Conservation (phyloP, 2,113 vertebrate species). For the Prunella himalayana region DNA sequence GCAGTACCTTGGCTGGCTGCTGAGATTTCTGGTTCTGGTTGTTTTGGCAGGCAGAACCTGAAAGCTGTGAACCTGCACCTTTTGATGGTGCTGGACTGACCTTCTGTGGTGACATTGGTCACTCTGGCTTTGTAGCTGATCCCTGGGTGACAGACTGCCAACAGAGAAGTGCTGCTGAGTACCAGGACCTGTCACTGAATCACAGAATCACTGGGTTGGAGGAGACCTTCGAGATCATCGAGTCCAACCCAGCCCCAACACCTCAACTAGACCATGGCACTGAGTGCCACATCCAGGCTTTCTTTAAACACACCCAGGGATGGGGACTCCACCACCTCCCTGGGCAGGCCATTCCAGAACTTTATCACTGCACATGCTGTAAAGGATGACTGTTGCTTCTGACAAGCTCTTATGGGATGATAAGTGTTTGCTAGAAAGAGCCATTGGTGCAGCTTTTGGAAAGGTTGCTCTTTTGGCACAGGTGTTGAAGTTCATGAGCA, state of each 20-base stretch:
- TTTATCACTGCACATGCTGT: background rate
- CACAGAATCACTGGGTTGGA: background rate
- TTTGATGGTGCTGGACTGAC: background rate
- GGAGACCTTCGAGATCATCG: background rate
- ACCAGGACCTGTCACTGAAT: background rate
- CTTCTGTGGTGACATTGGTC: background rate
- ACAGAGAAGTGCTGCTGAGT: background rate
- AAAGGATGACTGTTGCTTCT: background rate
- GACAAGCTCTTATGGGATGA: background rate
- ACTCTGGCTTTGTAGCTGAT: background rate
- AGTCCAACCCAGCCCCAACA: background rate
- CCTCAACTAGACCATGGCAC: background rate
- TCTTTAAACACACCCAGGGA: background rate
- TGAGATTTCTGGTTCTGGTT: background rate
- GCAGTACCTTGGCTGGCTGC: background rate
- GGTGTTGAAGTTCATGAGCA: background rate
- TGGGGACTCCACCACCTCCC: background rate
- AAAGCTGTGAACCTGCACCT: background rate
- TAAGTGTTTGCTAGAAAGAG: background rate
- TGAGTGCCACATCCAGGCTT: background rate
- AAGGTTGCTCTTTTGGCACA: background rate
- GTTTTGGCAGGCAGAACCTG: background rate
- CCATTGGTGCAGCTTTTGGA: background rate
- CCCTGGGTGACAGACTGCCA: background rate
- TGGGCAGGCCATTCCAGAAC: background rate